Evolutionary conservation across 2,113 vertebrate genomes (phyloP).

Genomic region (Tapirus terrestris): DNA sequence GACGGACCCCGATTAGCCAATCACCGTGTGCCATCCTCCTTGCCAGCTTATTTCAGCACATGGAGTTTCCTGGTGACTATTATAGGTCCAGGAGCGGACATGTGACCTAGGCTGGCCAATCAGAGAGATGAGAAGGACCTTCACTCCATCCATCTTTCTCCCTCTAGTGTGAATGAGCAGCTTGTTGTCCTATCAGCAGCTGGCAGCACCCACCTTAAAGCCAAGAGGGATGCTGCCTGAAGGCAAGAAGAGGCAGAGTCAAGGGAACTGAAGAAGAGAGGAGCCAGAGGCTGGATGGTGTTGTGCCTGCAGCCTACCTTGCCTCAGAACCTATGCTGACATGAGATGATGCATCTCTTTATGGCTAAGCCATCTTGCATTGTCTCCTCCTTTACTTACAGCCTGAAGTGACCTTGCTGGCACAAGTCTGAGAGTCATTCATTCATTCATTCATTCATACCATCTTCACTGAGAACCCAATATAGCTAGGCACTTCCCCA

Average conservation of each 20-base stretch:
- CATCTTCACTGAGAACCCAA: background rate
- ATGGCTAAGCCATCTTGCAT: background rate
- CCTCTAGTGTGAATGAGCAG: background rate
- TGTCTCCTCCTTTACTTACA: background rate
- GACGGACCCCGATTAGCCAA: background rate
- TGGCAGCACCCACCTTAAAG: background rate
- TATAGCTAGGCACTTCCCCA: background rate
- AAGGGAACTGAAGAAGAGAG: background rate
- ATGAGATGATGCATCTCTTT: background rate
- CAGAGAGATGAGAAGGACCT: background rate
- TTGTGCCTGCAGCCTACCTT: background rate
- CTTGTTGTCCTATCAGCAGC: background rate
- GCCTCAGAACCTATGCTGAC: background rate
- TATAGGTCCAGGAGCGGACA: background rate
- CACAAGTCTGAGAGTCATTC: background rate
- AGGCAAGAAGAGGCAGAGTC: background rate
- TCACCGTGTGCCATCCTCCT: background rate
- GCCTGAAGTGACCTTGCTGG: background rate
- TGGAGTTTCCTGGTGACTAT: background rate
- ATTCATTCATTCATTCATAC: background rate
- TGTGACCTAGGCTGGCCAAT: background rate
- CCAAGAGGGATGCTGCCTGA: background rate
- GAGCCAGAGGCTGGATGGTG: background rate
- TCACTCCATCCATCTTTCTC: background rate
- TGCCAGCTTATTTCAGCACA: background rate